Percentiles rank a stretch among this genome's conserved stretches.
Evolutionary conservation across 2,113 vertebrate genomes (phyloP).

Genomic region (Muntiacus muntjak): DNA sequence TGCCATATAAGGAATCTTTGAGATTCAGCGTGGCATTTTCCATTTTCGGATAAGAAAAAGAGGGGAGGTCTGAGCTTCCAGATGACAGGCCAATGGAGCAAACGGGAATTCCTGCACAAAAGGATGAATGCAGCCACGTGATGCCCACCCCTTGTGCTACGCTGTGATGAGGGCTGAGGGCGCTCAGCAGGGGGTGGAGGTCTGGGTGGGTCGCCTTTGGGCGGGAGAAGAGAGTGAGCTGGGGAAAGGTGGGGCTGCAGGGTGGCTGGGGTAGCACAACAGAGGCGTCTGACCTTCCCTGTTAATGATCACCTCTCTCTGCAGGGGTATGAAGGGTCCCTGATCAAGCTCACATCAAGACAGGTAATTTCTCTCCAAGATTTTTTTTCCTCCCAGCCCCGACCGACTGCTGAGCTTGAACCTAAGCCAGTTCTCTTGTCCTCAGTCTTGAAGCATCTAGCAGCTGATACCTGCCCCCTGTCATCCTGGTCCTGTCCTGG

Average conservation of each 20-base stretch:
- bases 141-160: background rate
- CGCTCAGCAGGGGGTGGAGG: fast-evolving
- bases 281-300: background rate
- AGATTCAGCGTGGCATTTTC: background rate
- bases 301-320: conserved; percentile 69
- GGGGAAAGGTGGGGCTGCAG: background rate
- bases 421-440: background rate
- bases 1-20: background rate
- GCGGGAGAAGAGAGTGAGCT: background rate
- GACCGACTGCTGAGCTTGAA: background rate
- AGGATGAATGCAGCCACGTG: fast-evolving
- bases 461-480: background rate
- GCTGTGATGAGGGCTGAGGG: background rate
- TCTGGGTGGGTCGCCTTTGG: background rate
- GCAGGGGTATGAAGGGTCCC: conserved; percentile 98
- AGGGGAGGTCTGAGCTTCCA: background rate
- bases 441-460: background rate
- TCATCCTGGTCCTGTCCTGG: background rate
- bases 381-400: background rate
- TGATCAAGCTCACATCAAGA: conserved; percentile 99
- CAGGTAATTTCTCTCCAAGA: conserved; percentile 85
- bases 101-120: background rate
- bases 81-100: background rate
- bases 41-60: conserved; percentile 13
- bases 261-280: background rate